These are phyloP conservation scores for Parapsyche elsis DNA, from an alignment of 1,140 invertebrate species.

Conservation along the genomic window DNA sequence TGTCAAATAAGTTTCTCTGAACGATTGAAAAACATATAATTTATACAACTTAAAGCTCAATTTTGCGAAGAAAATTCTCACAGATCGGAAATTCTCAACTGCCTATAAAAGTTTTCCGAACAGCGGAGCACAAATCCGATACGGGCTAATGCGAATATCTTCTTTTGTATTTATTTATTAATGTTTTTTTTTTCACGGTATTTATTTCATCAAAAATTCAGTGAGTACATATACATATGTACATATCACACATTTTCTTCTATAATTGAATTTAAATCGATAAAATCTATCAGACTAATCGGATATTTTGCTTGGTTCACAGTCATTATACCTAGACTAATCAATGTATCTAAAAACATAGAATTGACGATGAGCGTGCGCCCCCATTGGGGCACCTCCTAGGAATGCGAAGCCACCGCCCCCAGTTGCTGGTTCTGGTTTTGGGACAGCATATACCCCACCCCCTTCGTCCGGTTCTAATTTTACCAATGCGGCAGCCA, in stretches of 20 bases:
- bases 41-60: neutral
- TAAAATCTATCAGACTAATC: too few relatives aligned
- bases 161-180: neutral
- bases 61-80: neutral
- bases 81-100: neutral
- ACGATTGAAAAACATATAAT: too few relatives aligned
- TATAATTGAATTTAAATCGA: too few relatives aligned
- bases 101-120: neutral
- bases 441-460: neutral
- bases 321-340: too few relatives aligned
- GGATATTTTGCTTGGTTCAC: too few relatives aligned
- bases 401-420: neutral
- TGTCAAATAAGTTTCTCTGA: too few relatives aligned
- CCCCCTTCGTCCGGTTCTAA: constrained; percentile 29
- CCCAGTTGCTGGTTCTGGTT: neutral
- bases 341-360: too few relatives aligned
- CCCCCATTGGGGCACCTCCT: neutral
- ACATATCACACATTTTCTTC: too few relatives aligned
- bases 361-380: neutral
- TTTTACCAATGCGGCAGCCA: constrained; percentile 35
- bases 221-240: too few relatives aligned
- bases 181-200: too few relatives aligned
- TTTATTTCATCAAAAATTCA: too few relatives aligned
- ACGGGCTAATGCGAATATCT: neutral
- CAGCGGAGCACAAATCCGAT: neutral